Conservation (phyloP, 2,113 vertebrate genomes). For the Vulpes vulpes region DNA sequence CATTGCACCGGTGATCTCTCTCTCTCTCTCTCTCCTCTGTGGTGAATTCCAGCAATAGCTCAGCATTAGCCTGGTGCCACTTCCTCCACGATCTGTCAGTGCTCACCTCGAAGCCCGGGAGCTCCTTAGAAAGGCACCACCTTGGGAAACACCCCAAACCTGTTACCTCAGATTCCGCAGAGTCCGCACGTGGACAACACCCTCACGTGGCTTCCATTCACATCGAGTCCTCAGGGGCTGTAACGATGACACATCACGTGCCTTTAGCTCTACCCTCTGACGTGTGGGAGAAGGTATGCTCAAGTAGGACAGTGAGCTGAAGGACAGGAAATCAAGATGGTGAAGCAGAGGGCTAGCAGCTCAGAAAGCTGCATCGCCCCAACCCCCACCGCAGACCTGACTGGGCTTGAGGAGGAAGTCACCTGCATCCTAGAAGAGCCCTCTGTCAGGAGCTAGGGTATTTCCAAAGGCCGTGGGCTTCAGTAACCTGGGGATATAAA, state of each 20-base stretch:
- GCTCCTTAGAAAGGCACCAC: background rate
- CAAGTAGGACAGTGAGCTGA: background rate
- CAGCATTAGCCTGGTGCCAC: accelerated
- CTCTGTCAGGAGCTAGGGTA: accelerated
- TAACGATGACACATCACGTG: accelerated
- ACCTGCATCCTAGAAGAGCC: background rate
- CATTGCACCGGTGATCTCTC: accelerated
- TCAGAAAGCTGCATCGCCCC: background rate
- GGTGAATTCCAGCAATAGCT: no score
- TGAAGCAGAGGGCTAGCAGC: background rate
- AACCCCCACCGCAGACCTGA: accelerated
- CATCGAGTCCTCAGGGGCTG: accelerated
- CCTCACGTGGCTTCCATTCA: background rate
- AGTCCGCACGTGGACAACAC: background rate
- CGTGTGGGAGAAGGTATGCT: accelerated
- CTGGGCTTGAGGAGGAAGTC: background rate
- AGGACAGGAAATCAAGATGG: background rate
- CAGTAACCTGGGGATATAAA: background rate
- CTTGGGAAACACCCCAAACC: background rate
- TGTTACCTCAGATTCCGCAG: background rate
- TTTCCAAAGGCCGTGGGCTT: background rate
- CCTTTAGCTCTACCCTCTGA: background rate
- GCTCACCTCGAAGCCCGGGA: accelerated
- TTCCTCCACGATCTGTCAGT: background rate
- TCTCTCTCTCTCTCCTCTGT: background rate